A percentile compares a stretch with the other conserved stretches of the same genome.
Conservation (phyloP, 2,797 vertebrate genomes). For the Bucorvus abyssinicus region DNA sequence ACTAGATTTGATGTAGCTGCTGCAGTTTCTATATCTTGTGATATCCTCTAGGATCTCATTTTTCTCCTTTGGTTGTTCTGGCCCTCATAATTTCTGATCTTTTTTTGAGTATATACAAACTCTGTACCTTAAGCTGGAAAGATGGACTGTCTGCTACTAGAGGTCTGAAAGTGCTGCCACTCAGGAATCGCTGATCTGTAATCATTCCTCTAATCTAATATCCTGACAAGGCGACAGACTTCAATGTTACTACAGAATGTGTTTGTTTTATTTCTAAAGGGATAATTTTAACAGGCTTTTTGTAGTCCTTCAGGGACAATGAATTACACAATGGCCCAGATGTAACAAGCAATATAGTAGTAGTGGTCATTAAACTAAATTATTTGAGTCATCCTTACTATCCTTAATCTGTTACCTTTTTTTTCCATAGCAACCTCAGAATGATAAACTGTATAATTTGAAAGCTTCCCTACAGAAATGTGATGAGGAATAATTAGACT, state of each 20-base stretch:
- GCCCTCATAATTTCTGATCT: background rate
- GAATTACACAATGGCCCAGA: constrained; percentile 13
- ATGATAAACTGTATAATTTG: background rate
- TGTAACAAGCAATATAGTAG: background rate
- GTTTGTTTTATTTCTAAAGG: background rate
- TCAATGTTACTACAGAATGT: background rate
- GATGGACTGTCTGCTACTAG: background rate
- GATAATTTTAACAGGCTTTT: constrained; percentile 37
- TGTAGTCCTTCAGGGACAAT: constrained; percentile 29
- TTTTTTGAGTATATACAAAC: background rate
- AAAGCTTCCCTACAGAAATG: background rate
- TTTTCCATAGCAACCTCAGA: background rate
- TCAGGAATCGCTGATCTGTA: background rate
- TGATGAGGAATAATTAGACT: background rate
- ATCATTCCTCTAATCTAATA: background rate
- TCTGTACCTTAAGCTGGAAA: background rate
- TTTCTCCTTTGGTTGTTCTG: background rate
- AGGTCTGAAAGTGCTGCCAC: background rate
- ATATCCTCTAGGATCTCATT: background rate
- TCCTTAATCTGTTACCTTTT: background rate
- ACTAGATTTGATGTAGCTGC: background rate
- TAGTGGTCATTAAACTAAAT: constrained; percentile 20
- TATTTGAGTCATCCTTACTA: background rate
- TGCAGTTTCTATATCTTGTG: background rate
- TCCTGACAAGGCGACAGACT: background rate